Percentiles rank a stretch among this genome's conserved stretches.
phyloP scores from a whole-genome alignment of 1,140 invertebrate species.

The Papilio glaucus region DNA sequence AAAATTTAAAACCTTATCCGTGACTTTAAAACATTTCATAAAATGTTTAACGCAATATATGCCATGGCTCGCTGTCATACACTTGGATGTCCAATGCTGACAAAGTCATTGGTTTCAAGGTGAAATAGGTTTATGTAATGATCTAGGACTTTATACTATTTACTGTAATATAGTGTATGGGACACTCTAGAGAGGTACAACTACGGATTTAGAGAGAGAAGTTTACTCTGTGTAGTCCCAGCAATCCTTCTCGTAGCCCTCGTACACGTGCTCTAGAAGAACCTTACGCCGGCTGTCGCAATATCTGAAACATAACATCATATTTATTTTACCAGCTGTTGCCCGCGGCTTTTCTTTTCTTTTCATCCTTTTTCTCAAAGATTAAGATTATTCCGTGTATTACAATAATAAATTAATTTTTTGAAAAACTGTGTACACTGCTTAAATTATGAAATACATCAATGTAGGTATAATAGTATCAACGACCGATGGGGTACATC shows the following conservation, averaged over 20 bases:
- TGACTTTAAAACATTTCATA: not conserved
- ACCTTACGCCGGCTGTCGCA: conserved; percentile 98
- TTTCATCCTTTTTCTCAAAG: too few relatives aligned
- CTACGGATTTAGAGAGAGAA: conserved; percentile 69
- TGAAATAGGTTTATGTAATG: conserved; percentile 27
- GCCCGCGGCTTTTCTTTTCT: too few relatives aligned
- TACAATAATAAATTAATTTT: too few relatives aligned
- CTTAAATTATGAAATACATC: too few relatives aligned
- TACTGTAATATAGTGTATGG: conserved; percentile 24
- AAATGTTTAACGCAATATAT: not conserved
- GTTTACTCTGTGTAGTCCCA: conserved; percentile 97
- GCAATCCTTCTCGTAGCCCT: conserved; percentile 99
- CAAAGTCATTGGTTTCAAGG: conserved; percentile 16
- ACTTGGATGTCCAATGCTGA: not conserved
- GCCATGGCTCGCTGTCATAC: not conserved
- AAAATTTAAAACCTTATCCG: not conserved
- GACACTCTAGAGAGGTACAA: conserved; percentile 33
- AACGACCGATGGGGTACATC: too few relatives aligned
- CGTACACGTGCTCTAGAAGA: conserved; percentile 97
- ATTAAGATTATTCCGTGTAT: too few relatives aligned
- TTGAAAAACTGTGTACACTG: too few relatives aligned
- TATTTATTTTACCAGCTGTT: too few relatives aligned
- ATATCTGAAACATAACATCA: conserved; percentile 87
- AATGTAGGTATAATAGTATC: too few relatives aligned
- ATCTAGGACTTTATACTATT: conserved; percentile 34